A percentile compares a stretch with the other conserved stretches of the same genome.
phyloP scores from a whole-genome alignment of 1,140 invertebrate genomes.

The Drosophila elegans region DNA sequence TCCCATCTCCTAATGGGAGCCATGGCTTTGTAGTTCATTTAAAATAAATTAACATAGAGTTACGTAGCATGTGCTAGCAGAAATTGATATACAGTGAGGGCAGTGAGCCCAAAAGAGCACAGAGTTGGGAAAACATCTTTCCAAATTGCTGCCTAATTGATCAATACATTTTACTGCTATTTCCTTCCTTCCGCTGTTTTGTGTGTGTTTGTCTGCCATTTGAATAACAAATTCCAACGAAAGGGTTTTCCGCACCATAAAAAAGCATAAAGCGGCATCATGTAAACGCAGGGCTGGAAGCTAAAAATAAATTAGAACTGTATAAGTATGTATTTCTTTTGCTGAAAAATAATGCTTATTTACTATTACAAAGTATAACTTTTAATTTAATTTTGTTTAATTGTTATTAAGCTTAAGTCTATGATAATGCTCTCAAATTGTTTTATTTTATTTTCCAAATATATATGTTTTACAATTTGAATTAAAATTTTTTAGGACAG shows the following conservation, averaged over 20 bases:
- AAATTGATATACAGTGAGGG: slow-evolving; percentile 10
- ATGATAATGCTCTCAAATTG: too few relatives aligned
- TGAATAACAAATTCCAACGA: slow-evolving; percentile 64
- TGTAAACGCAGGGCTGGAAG: slow-evolving; percentile 46
- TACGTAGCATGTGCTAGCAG: slow-evolving; percentile 11
- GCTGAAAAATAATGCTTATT: too few relatives aligned
- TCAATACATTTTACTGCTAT: slow-evolving; percentile 62
- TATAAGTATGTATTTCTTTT: too few relatives aligned
- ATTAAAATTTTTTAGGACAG: too few relatives aligned
- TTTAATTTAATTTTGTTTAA: too few relatives aligned
- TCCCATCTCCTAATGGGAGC: slow-evolving; percentile 15
- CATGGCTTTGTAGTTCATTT: slow-evolving; percentile 24
- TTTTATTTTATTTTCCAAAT: too few relatives aligned
- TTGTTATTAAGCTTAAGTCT: too few relatives aligned
- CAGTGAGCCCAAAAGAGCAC: slow-evolving; percentile 19
- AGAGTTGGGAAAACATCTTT: slow-evolving; percentile 1
- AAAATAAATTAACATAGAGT: slow-evolving; percentile 37
- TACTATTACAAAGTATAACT: too few relatives aligned
- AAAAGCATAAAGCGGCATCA: slow-evolving; percentile 39
- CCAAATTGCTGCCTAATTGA: slow-evolving; percentile 73
- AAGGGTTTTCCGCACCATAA: slow-evolving; percentile 78
- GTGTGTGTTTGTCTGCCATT: slow-evolving; percentile 49
- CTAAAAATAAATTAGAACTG: neutral
- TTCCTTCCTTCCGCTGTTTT: slow-evolving; percentile 44
- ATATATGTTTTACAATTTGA: too few relatives aligned